A percentile compares a stretch with the other conserved stretches of the same genome.
These are phyloP conservation scores for Eupithecia subumbrata DNA, from an alignment of 2,888 invertebrate genomes.

Conservation along the genomic window DNA sequence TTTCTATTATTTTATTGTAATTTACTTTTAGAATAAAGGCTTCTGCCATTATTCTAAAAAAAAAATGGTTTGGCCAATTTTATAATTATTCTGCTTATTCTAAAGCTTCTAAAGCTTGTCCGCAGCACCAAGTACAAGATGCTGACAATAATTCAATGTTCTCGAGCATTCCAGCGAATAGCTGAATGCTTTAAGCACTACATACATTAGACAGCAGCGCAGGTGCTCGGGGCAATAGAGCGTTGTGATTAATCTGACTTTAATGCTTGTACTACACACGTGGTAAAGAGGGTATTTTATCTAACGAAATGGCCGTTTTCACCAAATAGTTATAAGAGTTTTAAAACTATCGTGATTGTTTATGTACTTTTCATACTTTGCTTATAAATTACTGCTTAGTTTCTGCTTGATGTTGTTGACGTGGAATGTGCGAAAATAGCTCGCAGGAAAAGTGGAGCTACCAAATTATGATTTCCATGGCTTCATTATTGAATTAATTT, in stretches of 20 bases:
- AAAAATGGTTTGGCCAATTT: background rate
- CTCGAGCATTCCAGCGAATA: slow-evolving; percentile 5
- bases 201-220: slow-evolving; percentile 1
- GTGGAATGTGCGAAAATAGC: no score
- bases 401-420: no score
- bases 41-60: no score
- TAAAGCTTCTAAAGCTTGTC: background rate
- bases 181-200: background rate
- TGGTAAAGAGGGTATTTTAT: background rate
- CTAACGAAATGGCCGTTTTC: background rate
- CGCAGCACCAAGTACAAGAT: background rate
- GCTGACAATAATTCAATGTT: slow-evolving; percentile 15
- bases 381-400: no score
- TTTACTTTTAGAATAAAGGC: no score
- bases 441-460: no score
- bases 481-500: no score
- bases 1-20: no score
- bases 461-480: no score
- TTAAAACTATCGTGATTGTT: background rate
- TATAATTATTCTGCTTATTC: background rate
- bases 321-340: background rate
- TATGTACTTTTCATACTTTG: background rate
- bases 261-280: slow-evolving; percentile 20
- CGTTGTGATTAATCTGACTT: slow-evolving; percentile 28
- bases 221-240: slow-evolving; percentile 26